phyloP scores from a whole-genome alignment of 35 echinoderm and acorn worm species.

The Stichopus chloronotus region DNA sequence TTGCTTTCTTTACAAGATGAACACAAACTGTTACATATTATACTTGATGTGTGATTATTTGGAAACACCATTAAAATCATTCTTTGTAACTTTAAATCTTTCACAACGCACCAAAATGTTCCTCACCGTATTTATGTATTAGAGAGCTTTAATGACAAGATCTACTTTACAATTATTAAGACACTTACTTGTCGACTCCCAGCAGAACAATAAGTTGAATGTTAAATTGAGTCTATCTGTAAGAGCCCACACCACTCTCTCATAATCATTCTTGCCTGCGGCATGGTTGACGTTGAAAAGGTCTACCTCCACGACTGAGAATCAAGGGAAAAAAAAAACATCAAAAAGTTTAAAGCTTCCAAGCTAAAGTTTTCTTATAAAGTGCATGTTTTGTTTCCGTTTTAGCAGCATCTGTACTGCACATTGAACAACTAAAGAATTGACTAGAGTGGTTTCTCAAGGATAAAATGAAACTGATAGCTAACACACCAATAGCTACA shows the following conservation, averaged over 20 bases:
- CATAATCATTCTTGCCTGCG: slow-evolving; percentile 60
- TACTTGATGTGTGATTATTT: too few species aligned
- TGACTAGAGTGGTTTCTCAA: too few species aligned
- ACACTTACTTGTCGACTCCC: slow-evolving; percentile 59
- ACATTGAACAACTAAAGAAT: too few species aligned
- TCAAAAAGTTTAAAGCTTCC: not conserved
- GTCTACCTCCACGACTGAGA: slow-evolving; percentile 60
- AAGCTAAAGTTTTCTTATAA: not conserved
- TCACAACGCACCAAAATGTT: too few species aligned
- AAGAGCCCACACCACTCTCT: slow-evolving; percentile 57
- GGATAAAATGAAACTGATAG: too few species aligned
- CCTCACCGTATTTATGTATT: too few species aligned
- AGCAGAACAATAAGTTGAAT: slow-evolving; percentile 58
- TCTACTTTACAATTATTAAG: not conserved
- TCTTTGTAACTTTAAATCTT: too few species aligned
- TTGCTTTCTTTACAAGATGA: too few species aligned
- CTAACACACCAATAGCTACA: too few species aligned
- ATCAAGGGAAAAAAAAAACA: not conserved
- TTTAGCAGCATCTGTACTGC: too few species aligned
- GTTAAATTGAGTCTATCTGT: slow-evolving; percentile 57
- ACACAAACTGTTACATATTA: too few species aligned
- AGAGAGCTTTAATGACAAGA: not conserved
- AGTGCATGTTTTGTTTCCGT: not conserved
- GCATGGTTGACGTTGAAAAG: slow-evolving; percentile 15
- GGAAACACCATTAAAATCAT: too few species aligned